Evolutionary conservation across 2,888 invertebrate genomes (phyloP), one percentile per base, ranked within the genome.

Genomic region (Lithophane ornitopus): DNA sequence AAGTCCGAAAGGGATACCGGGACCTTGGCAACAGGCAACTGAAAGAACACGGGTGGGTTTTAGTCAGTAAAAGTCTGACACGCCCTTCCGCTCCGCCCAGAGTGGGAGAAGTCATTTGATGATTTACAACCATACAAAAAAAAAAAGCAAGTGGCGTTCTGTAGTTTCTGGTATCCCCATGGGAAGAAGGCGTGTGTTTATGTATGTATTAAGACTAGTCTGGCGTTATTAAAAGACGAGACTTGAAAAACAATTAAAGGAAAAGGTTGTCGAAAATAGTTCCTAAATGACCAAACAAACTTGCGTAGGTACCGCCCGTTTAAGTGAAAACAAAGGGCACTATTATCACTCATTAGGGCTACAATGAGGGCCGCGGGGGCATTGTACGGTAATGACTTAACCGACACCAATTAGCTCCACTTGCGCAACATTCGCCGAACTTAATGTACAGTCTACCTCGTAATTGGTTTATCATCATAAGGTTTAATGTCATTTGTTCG

Each of bases 341-440:
- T 87, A 91, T 91, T 90, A 92, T 91, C 90, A 89, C 89, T 90
- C 89, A 91, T 92, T 93, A 91, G 82, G 85, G 81, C 83, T 84
- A 89, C 93, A 93, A 92, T 93, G 92, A 91, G 89, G 87, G 79
- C 85, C 88, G 88, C 90, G 87, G 88, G 91, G 92, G 87, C 91
- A 89, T 86, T 86, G 89, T 87, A 88, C 90, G 83, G 88, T 87
- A 90, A 88, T 88, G 83, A 85, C 83, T 88, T 87, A 86, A 82
- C 86, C 79, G 87, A 81, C 86, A 76, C 85, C 91, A 91, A 90
- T 91, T 92, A 89, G 88, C 82, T 87, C 84, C 82, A 86, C 87
- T 90, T 90, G 87, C 89, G 81, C 89, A 90, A 90, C 85, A 70
- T 81, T 77, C 74, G 70, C 76, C 67, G 78, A 85, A 80, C 80